Percentiles rank a stretch among this genome's conserved stretches.
These are phyloP conservation scores for Camponotus fellah DNA, from an alignment of 2,888 invertebrate species.

Conservation along the genomic window DNA sequence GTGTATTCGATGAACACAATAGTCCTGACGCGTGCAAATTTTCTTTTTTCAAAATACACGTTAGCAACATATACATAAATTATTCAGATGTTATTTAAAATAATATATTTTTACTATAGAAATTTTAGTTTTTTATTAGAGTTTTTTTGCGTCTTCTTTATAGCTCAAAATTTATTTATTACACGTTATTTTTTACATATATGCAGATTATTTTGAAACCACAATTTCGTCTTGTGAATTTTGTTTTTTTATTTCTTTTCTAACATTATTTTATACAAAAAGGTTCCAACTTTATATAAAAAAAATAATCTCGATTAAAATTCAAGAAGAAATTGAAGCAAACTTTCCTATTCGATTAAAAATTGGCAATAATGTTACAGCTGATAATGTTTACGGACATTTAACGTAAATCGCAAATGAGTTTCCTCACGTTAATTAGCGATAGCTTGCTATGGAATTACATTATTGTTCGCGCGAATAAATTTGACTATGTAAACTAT, in stretches of 20 bases:
- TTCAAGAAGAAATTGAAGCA: background rate
- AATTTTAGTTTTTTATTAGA: background rate
- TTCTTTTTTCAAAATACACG: background rate
- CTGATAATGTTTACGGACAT: conserved; percentile 8
- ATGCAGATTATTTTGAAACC: background rate
- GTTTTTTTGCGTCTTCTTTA: no score
- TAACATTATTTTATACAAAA: background rate
- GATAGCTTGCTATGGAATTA: conserved; percentile 19
- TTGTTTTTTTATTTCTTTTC: conserved; percentile 3
- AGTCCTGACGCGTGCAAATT: conserved; percentile 18
- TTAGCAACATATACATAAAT: background rate
- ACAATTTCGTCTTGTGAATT: background rate
- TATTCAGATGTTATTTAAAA: background rate
- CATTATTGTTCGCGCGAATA: conserved; percentile 11
- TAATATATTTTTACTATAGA: background rate
- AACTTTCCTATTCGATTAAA: background rate
- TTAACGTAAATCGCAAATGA: conserved; percentile 19
- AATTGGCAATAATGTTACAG: background rate
- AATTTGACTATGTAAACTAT: conserved; percentile 42
- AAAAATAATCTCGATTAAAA: background rate
- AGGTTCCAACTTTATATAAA: background rate
- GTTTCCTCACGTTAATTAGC: conserved; percentile 36
- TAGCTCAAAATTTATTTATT: background rate
- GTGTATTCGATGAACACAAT: conserved; percentile 26
- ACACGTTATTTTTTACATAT: background rate